Evolutionary conservation across 2,113 vertebrate species (phyloP), one percentile per base, ranked within the genome.

Genomic region (Trinectes maculatus): DNA sequence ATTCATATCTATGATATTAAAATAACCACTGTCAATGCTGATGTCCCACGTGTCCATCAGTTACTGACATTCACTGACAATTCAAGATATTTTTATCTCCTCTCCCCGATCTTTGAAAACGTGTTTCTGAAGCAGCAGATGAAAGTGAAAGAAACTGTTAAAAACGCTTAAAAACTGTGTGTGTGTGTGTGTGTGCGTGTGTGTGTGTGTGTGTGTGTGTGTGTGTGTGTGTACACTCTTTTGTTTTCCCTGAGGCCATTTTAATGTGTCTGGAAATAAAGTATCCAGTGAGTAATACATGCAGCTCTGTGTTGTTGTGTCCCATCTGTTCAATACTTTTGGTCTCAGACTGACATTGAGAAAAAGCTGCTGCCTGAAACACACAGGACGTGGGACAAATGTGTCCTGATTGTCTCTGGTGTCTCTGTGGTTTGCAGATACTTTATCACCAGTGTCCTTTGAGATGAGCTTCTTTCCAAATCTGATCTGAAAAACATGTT

Each of bases 261-360:
- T 60, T 65, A 71, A 55, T 55, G 53, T 3, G 6, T 28, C 22
- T 2, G 6, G 8, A 40, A 29, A 26, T 0, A 34, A 52, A 53
- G 64, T 48, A 31, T 70, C 68, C 47, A 3, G 58, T 74, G 70
- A 36, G 57, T n/a, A 24, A n/a, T 25, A 18, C 18, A 55, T 19
- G 26, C 43, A 31, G 54, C 26, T 37, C 37, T 22, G 46, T 54
- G 22, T 26, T 5, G 8, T 40, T 53, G 26, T n/a, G 34, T 46
- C 15, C 49, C 34, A 48, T 61, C 33, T 60, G 39, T 21, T 67
- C 39, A 52, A 6, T 43, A 36, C 40, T 53, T 52, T 22, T 29
- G 33, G 46, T 19, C 39, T 36, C 18, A 25, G 40, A 22, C 22
- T 39, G 44, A 67, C 55, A 51, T 4, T 11, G 7, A 39, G 18